A percentile compares a stretch with the other conserved stretches of the same genome.
phyloP scores from a whole-genome alignment of 2,113 vertebrate species.

The Eclectus roratus region DNA sequence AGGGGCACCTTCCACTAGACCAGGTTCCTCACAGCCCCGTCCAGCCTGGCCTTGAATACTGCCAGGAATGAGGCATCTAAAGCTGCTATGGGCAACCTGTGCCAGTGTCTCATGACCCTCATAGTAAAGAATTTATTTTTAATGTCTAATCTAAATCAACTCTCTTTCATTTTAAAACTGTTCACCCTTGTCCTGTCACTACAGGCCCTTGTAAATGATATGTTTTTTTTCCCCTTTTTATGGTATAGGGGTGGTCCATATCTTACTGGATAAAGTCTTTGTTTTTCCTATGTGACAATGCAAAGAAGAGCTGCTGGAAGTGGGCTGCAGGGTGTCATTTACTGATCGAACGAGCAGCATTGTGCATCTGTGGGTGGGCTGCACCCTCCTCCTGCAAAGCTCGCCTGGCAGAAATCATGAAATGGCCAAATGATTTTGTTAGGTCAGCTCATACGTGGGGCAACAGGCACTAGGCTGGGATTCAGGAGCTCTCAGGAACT shows the following conservation, averaged over 20 bases:
- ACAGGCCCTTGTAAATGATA: neutral
- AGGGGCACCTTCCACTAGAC: neutral
- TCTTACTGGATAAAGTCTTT: neutral
- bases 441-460: neutral
- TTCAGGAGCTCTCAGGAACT: neutral
- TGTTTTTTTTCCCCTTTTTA: neutral
- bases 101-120: neutral
- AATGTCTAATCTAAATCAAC: neutral
- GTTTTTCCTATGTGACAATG: neutral
- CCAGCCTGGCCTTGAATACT: neutral
- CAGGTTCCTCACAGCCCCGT: neutral
- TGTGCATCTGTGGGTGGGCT: neutral
- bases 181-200: neutral
- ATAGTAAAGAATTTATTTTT: neutral
- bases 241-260: neutral
- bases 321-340: neutral
- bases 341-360: neutral
- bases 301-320: neutral
- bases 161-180: neutral
- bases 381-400: neutral
- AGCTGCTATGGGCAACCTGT: neutral
- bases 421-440: neutral
- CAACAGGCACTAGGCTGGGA: neutral
- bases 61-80: neutral
- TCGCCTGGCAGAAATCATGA: neutral